These are phyloP conservation scores for Xiphophorus birchmanni DNA, from an alignment of 2,797 vertebrate species.

Conservation along the genomic window DNA sequence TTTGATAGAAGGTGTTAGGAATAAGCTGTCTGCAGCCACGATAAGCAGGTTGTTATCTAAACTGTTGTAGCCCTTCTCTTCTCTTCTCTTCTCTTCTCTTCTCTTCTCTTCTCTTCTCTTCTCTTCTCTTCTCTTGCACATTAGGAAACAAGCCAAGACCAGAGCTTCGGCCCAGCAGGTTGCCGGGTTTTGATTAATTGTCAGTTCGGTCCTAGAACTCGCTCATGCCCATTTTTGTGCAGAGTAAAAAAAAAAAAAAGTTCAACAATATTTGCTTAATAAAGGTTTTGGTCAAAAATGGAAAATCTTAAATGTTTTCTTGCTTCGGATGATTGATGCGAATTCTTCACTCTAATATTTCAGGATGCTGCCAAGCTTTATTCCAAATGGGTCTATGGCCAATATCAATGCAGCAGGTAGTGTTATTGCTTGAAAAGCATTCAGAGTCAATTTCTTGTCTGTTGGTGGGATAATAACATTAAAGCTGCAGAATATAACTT, in stretches of 20 bases:
- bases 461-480: background rate
- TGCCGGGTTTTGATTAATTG: slow-evolving; percentile 61
- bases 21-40: slow-evolving; percentile 59
- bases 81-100: slow-evolving; percentile 18
- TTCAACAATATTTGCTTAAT: slow-evolving; percentile 57
- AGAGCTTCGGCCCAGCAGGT: slow-evolving; percentile 49
- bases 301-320: slow-evolving; percentile 30
- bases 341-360: slow-evolving; percentile 70
- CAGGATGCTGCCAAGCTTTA: slow-evolving; percentile 46
- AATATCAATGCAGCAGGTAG: slow-evolving; percentile 40
- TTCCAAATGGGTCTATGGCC: slow-evolving; percentile 11
- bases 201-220: slow-evolving; percentile 45
- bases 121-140: slow-evolving; percentile 18
- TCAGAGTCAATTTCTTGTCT: slow-evolving; percentile 17
- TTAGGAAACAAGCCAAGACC: slow-evolving; percentile 48
- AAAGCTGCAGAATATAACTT: no score
- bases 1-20: slow-evolving; percentile 61
- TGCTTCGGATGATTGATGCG: slow-evolving; percentile 32
- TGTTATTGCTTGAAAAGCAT: slow-evolving; percentile 56
- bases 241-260: slow-evolving; percentile 32
- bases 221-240: slow-evolving; percentile 27
- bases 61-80: slow-evolving; percentile 38
- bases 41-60: slow-evolving; percentile 66
- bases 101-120: slow-evolving; percentile 24
- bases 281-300: slow-evolving; percentile 55